Conservation (phyloP, 2,113 vertebrate genomes). For the Xyliphius kryptos region DNA sequence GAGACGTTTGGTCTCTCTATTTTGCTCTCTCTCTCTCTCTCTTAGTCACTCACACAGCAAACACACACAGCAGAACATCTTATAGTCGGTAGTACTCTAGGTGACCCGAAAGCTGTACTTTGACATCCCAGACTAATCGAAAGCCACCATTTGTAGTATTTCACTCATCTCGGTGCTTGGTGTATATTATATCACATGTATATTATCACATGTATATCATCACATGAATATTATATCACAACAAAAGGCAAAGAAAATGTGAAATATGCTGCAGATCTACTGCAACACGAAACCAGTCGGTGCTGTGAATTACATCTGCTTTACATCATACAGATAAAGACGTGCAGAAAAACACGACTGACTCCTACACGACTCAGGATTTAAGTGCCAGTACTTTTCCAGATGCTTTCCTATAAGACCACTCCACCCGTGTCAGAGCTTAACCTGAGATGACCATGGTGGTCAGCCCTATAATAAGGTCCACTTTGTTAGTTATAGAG, state of each 20-base stretch:
- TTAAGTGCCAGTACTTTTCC: constrained; percentile 40
- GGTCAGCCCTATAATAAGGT: constrained; percentile 38
- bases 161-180: not conserved
- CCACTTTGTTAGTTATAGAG: constrained; percentile 34
- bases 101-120: not conserved
- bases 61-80: not conserved
- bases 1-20: no score
- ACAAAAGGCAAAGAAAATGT: no score
- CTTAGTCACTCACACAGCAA: constrained; percentile 3
- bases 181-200: not conserved
- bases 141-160: not conserved
- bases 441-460: constrained; percentile 21
- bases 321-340: constrained; percentile 32
- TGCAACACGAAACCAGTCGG: no score
- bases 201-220: no score
- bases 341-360: constrained; percentile 5
- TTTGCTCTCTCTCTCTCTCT: no score
- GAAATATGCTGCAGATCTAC: not conserved
- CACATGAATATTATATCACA: no score
- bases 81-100: not conserved
- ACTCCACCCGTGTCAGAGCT: constrained; percentile 17
- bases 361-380: constrained; percentile 31
- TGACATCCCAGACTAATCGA: not conserved
- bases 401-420: constrained; percentile 27
- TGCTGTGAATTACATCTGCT: constrained; percentile 26